Evolutionary conservation across 2,113 vertebrate species (phyloP).

Genomic region (Poecile atricapillus): DNA sequence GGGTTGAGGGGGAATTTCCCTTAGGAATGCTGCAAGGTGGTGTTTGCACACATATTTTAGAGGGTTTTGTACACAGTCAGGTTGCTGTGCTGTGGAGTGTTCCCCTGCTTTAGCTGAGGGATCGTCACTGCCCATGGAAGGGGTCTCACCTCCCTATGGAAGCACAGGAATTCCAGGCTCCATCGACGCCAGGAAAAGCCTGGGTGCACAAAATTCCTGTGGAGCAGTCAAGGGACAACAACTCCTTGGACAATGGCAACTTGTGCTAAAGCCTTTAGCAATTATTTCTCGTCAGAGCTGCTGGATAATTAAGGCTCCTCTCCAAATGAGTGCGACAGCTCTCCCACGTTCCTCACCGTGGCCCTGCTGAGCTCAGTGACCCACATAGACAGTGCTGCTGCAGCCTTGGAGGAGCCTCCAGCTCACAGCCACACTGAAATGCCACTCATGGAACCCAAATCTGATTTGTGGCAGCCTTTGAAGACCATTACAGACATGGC

Average conservation of each 20-base stretch:
- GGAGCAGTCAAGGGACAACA: rapidly evolving
- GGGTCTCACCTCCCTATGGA: neutral
- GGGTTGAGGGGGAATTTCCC: neutral
- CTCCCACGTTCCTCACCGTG: rapidly evolving
- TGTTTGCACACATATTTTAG: neutral
- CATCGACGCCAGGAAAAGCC: rapidly evolving
- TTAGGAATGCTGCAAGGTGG: neutral
- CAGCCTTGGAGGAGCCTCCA: neutral
- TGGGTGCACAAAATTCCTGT: neutral
- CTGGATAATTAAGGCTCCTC: neutral
- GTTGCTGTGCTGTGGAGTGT: neutral
- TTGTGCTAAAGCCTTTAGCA: neutral
- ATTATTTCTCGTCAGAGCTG: neutral
- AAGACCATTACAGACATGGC: neutral
- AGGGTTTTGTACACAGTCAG: neutral
- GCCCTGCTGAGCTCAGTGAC: neutral
- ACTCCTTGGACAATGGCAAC: neutral
- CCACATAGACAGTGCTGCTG: neutral
- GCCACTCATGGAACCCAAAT: neutral
- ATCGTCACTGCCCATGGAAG: neutral
- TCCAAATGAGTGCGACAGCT: neutral
- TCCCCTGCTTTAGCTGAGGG: rapidly evolving
- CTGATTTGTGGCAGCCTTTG: neutral
- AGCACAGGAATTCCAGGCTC: neutral
- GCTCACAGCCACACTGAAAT: neutral